A percentile compares a stretch with the other conserved stretches of the same genome.
Evolutionary conservation across 2,888 invertebrate species (phyloP).

Genomic region (Tineola bisselliella): DNA sequence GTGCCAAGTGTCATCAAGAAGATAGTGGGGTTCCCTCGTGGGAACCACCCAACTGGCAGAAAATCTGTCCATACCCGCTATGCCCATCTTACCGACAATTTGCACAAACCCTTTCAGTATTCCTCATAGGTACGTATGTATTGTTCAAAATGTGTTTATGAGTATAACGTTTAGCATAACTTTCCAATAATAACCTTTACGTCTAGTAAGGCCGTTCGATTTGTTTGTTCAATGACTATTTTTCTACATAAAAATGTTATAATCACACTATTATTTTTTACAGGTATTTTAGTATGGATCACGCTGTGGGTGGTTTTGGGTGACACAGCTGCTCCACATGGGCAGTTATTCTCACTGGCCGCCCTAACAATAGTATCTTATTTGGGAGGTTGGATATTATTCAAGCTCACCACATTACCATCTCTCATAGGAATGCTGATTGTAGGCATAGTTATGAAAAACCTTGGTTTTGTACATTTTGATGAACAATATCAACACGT

Average conservation of each 20-base stretch:
- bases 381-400: slow-evolving; percentile 84
- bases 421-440: slow-evolving; percentile 88
- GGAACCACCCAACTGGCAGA: slow-evolving; percentile 84
- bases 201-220: too few relatives aligned
- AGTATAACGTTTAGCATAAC: too few relatives aligned
- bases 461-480: slow-evolving; percentile 77
- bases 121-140: slow-evolving; percentile 70
- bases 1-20: slow-evolving; percentile 80
- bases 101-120: slow-evolving; percentile 77
- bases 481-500: slow-evolving; percentile 74
- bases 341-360: slow-evolving; percentile 81
- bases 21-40: slow-evolving; percentile 78
- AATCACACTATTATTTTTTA: neutral
- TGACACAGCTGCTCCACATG: slow-evolving; percentile 81
- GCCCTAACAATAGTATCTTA: slow-evolving; percentile 79
- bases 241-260: neutral
- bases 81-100: slow-evolving; percentile 87
- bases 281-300: slow-evolving; percentile 78
- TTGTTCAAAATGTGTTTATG: neutral
- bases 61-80: slow-evolving; percentile 83
- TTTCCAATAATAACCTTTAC: too few relatives aligned
- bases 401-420: slow-evolving; percentile 80
- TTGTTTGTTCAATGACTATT: too few relatives aligned
- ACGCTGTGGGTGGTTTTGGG: slow-evolving; percentile 81
- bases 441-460: slow-evolving; percentile 78